Conservation (phyloP, 2,797 vertebrate genomes). For the Eulemur albifrons region DNA sequence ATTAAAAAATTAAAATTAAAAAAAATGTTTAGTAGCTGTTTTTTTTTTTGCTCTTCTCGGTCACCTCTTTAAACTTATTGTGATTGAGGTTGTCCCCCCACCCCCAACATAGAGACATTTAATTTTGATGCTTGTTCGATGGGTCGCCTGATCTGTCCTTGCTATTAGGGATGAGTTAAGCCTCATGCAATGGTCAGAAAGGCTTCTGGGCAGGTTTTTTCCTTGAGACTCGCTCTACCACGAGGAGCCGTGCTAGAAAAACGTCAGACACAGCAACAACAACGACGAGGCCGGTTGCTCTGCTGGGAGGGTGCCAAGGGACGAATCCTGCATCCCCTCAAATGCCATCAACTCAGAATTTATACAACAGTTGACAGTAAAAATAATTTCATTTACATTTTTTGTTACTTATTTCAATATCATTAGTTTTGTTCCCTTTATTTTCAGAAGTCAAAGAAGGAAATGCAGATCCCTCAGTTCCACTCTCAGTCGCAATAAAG, state of each 20-base stretch:
- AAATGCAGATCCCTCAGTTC: neutral
- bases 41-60: neutral
- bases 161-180: neutral
- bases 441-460: neutral
- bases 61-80: neutral
- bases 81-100: neutral
- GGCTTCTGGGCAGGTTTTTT: neutral
- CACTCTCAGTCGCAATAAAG: neutral
- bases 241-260: neutral
- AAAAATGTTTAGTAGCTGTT: neutral
- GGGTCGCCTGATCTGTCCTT: neutral
- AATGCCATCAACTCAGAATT: neutral
- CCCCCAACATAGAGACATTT: neutral
- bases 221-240: neutral
- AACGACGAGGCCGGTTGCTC: accelerated
- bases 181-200: neutral
- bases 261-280: neutral
- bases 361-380: neutral
- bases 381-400: conserved; percentile 39
- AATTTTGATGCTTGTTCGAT: neutral
- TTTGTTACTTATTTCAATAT: conserved; percentile 6
- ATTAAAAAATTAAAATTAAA: neutral
- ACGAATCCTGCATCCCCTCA: no score
- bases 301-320: neutral
- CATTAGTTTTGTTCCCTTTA: conserved; percentile 53